These are phyloP conservation scores for Dynastes hyllus DNA, from an alignment of 2,888 invertebrate genomes.

Conservation along the genomic window DNA sequence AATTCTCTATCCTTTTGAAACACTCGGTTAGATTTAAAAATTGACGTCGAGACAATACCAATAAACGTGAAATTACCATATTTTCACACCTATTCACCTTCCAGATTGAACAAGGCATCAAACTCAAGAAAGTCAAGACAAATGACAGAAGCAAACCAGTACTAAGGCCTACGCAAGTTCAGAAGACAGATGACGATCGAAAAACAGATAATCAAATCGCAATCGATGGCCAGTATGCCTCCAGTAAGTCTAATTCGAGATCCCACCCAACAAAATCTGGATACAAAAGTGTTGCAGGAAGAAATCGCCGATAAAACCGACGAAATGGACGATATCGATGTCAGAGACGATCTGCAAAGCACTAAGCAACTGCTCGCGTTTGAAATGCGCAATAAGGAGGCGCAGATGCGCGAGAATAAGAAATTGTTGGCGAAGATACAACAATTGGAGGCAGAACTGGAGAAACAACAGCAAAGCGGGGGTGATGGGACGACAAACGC, in stretches of 20 bases:
- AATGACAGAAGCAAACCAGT: conserved; percentile 92
- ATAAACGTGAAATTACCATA: too few species aligned
- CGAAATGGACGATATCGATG: conserved; percentile 93
- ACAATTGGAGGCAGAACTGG: conserved; percentile 87
- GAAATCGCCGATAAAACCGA: conserved; percentile 77
- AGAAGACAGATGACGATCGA: conserved; percentile 92
- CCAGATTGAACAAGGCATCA: conserved; percentile 85
- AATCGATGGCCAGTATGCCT: conserved; percentile 77
- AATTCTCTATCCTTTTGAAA: too few species aligned
- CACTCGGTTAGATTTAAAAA: too few species aligned
- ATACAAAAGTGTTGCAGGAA: conserved; percentile 59
- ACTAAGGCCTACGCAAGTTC: conserved; percentile 89
- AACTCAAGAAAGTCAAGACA: conserved; percentile 83
- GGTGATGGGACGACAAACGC: background rate
- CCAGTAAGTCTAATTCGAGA: conserved; percentile 67
- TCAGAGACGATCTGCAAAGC: conserved; percentile 92
- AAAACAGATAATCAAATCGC: conserved; percentile 89
- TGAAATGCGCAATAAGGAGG: conserved; percentile 89
- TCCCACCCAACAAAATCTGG: conserved; percentile 50
- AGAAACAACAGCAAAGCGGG: conserved; percentile 70
- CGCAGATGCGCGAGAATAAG: conserved; percentile 86
- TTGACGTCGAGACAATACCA: too few species aligned
- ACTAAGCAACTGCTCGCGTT: conserved; percentile 93
- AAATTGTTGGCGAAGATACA: conserved; percentile 85
- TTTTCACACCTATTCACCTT: conserved; percentile 25